These are phyloP conservation scores for Melanotus villosus DNA, from an alignment of 2,888 invertebrate genomes.

Conservation along the genomic window DNA sequence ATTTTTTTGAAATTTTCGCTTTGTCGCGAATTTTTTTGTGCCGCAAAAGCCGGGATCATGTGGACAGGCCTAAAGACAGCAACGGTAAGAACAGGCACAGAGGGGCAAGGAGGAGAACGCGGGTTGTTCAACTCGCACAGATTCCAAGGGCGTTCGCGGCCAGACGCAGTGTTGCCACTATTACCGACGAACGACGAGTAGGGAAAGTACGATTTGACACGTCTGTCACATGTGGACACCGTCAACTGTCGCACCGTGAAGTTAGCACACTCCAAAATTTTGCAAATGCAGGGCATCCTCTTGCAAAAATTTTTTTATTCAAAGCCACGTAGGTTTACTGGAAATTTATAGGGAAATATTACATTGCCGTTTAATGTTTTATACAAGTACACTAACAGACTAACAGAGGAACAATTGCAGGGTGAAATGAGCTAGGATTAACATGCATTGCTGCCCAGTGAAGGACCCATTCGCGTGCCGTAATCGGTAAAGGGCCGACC, in stretches of 20 bases:
- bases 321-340: too few relatives aligned
- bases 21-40: not conserved
- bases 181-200: conserved; percentile 36
- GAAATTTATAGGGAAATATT: too few relatives aligned
- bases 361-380: too few relatives aligned
- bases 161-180: conserved; percentile 53
- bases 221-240: conserved; percentile 34
- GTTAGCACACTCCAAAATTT: not conserved
- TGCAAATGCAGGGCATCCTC: too few relatives aligned
- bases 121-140: conserved; percentile 55
- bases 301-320: too few relatives aligned
- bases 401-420: conserved; percentile 3
- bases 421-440: conserved; percentile 20
- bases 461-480: conserved; percentile 4
- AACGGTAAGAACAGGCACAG: conserved; percentile 38
- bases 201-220: conserved; percentile 41
- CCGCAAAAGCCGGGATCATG: conserved; percentile 23
- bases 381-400: too few relatives aligned
- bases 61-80: conserved; percentile 33
- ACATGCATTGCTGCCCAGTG: conserved; percentile 1
- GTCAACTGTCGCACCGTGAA: not conserved
- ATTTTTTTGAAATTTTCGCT: conserved; percentile 1
- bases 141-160: conserved; percentile 55
- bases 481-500: conserved; percentile 36
- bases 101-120: conserved; percentile 39